These are phyloP conservation scores for Psittacula echo DNA, from an alignment of 2,797 vertebrate genomes.

Conservation along the genomic window DNA sequence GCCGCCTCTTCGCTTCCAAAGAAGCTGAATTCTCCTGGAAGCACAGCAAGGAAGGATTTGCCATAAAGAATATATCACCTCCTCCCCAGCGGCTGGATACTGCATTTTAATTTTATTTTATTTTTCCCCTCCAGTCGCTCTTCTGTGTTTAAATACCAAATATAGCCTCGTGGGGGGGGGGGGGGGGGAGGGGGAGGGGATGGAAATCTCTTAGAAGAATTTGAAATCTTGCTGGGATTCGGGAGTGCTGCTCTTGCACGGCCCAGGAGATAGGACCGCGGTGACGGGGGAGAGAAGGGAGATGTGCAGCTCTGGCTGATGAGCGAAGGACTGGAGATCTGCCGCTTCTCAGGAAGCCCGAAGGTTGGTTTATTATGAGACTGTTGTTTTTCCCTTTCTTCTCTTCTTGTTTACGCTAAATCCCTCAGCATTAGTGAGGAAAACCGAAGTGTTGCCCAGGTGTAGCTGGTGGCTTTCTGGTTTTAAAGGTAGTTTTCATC, in stretches of 20 bases:
- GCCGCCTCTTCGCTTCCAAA: not conserved
- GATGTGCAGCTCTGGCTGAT: not conserved
- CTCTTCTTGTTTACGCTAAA: not conserved
- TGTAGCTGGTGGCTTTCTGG: not conserved
- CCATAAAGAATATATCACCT: slow-evolving; percentile 28
- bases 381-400: not conserved
- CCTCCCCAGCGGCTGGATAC: slow-evolving; percentile 38
- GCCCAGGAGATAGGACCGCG: not conserved
- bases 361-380: not conserved
- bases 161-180: slow-evolving; percentile 25
- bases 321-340: slow-evolving; percentile 22
- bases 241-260: not conserved
- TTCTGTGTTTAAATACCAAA: slow-evolving; percentile 61
- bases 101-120: not conserved
- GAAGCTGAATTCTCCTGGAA: not conserved
- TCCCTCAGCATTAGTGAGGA: slow-evolving; percentile 21
- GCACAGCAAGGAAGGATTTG: not conserved
- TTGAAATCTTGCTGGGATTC: not conserved
- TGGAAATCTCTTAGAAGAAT: slow-evolving; percentile 36
- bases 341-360: not conserved
- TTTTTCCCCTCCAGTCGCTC: not conserved
- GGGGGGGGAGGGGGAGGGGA: not conserved
- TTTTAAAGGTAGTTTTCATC: slow-evolving; percentile 1
- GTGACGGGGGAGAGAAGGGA: not conserved
- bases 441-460: slow-evolving; percentile 9